phyloP scores from a whole-genome alignment of 2,113 vertebrate genomes.

The Coreoperca whiteheadi region DNA sequence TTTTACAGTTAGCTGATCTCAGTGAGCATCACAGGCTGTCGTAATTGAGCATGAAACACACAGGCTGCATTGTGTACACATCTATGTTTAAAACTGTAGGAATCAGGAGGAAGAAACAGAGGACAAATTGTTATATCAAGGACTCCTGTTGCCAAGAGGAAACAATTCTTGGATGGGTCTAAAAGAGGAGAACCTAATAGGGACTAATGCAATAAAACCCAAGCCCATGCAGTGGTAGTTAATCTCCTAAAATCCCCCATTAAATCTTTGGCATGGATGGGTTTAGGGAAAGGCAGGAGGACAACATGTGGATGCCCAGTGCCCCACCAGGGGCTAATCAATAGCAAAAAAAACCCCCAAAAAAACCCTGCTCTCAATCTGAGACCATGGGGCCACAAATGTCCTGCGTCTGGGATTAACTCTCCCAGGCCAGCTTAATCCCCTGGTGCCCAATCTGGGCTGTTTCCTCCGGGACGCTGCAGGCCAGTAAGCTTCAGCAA shows the following conservation, averaged over 20 bases:
- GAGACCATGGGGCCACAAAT: slow-evolving; percentile 56
- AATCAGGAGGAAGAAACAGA: slow-evolving; percentile 23
- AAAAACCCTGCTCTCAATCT: slow-evolving; percentile 54
- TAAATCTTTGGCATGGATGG: slow-evolving; percentile 73
- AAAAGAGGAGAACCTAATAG: slow-evolving; percentile 69
- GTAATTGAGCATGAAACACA: slow-evolving; percentile 28
- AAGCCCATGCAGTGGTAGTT: slow-evolving; percentile 69
- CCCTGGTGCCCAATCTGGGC: slow-evolving; percentile 67
- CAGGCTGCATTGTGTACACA: slow-evolving; percentile 41
- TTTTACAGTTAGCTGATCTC: slow-evolving; percentile 41
- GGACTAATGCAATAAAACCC: slow-evolving; percentile 75
- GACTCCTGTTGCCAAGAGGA: slow-evolving; percentile 52
- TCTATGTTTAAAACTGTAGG: slow-evolving; percentile 6
- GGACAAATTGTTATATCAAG: slow-evolving; percentile 41
- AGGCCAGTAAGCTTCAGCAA: slow-evolving; percentile 17
- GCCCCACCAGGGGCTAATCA: slow-evolving; percentile 75
- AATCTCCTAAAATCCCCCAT: slow-evolving; percentile 79
- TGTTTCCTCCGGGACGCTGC: slow-evolving; percentile 35
- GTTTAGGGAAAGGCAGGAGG: slow-evolving; percentile 70
- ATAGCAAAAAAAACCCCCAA: slow-evolving; percentile 57
- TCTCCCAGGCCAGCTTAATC: slow-evolving; percentile 70
- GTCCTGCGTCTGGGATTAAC: slow-evolving; percentile 73
- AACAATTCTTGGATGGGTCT: slow-evolving; percentile 60
- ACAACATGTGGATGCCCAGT: slow-evolving; percentile 65
- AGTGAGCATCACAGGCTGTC: slow-evolving; percentile 10